Conservation (phyloP, 2,113 vertebrate species). For the Gymnocephalus cernua region DNA sequence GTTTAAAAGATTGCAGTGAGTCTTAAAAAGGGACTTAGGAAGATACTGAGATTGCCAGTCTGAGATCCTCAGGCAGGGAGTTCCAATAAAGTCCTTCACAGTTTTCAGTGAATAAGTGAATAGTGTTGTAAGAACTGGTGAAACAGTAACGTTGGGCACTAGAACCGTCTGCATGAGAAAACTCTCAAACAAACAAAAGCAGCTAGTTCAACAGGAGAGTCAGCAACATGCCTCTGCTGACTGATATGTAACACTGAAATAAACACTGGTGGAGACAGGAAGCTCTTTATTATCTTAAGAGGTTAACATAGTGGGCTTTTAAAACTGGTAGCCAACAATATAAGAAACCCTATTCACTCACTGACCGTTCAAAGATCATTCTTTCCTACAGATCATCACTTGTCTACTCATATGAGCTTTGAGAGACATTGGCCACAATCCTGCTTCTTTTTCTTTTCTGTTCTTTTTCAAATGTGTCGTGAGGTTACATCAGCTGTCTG, state of each 20-base stretch:
- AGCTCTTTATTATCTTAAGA: not conserved
- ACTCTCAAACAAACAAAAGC: not conserved
- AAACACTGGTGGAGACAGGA: not conserved
- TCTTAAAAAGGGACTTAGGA: no score
- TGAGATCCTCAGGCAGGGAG: no score
- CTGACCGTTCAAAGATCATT: not conserved
- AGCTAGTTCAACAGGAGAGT: not conserved
- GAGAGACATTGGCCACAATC: not conserved
- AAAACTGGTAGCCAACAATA: not conserved
- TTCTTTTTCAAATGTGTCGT: not conserved
- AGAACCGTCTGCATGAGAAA: not conserved
- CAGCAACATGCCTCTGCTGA: not conserved
- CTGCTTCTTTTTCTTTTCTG: constrained; percentile 2
- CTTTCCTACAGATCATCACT: constrained; percentile 9
- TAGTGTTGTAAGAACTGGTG: not conserved
- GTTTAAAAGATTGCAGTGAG: no score
- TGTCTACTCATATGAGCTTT: constrained; percentile 1
- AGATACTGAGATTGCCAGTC: no score
- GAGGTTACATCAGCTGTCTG: not conserved
- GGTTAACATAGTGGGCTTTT: not conserved
- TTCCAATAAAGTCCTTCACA: not conserved
- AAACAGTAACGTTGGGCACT: constrained; percentile 15
- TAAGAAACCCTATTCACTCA: no score
- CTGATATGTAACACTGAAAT: constrained; percentile 1
- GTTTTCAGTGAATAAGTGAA: not conserved